A percentile compares a stretch with the other conserved stretches of the same genome.
phyloP scores from a whole-genome alignment of 2,888 invertebrate species.

The Lobophora halterata region DNA sequence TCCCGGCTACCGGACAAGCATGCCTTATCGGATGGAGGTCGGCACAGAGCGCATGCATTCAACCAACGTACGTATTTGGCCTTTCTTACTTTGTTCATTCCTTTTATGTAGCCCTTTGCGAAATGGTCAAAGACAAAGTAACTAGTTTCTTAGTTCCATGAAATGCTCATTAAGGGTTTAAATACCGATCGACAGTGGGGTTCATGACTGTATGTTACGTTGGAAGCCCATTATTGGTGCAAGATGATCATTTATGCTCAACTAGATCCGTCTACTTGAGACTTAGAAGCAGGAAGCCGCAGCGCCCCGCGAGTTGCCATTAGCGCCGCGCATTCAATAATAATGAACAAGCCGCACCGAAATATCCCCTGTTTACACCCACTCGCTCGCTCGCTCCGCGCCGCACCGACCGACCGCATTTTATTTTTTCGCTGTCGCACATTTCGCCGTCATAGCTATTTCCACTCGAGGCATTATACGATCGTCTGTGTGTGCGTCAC shows the following conservation, averaged over 20 bases:
- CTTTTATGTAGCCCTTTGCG: neutral
- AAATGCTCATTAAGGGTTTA: neutral
- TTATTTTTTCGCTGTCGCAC: constrained; percentile 82
- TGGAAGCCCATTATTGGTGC: constrained; percentile 10
- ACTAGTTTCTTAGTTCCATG: neutral
- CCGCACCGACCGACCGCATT: constrained; percentile 79
- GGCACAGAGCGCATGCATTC: constrained; percentile 33
- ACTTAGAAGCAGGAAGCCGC: constrained; percentile 34
- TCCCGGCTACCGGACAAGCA: constrained; percentile 57
- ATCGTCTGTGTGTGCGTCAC: constrained; percentile 67
- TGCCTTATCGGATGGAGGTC: constrained; percentile 63
- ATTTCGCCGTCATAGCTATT: constrained; percentile 82
- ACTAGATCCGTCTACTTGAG: constrained; percentile 30
- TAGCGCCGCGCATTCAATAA: constrained; percentile 79
- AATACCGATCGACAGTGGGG: constrained; percentile 4
- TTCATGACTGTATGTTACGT: constrained; percentile 1
- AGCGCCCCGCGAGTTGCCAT: constrained; percentile 56
- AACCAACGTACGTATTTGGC: constrained; percentile 12
- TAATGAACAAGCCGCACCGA: constrained; percentile 79
- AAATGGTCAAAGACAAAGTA: neutral
- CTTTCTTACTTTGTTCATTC: constrained; percentile 12
- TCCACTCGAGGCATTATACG: constrained; percentile 81
- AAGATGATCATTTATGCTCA: constrained; percentile 32
- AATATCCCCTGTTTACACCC: constrained; percentile 81
- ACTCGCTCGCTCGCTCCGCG: constrained; percentile 69